Base-by-base conservation (phyloP, 2,113 vertebrate genomes). In the Aleadryas rufinucha region DNA sequence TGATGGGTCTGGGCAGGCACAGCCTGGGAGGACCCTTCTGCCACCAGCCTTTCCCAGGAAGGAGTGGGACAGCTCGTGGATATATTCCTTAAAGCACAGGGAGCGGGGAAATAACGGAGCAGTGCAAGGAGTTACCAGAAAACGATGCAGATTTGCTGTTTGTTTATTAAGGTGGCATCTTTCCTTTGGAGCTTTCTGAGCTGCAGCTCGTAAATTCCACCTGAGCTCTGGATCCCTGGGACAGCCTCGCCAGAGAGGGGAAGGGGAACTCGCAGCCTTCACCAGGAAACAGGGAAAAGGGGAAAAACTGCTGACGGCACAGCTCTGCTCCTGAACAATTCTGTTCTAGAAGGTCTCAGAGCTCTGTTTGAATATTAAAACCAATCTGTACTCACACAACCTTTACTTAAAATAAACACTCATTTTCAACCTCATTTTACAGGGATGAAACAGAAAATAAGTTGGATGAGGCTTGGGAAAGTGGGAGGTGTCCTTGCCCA, bases 121-220 rank as follows among this genome's bases (percentile, higher is more conserved):
- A 1, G 1, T 3, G 10, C 30, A 5, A 10, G 10, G 47, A 53
- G 45, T 5, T 7, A 3, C 9, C 4, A 17, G 59, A 9, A 11
- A 65, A 15, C 1, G 2, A 37, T 2, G 42, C 57, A 71, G 69
- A 11, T 56, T 47, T 70, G 41, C 65, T 28, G 17, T 10, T 57
- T 45, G 3, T 72, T 72, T 68, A n/a, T 80, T 76, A 2, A 53
- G 72, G 37, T 14, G n/a, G 49, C 11, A 9, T 19, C 26, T 69
- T 72, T 61, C 37, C 76, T 72, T 31, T 33, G 85, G 41, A 60
- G 28, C 53, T 52, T 7, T 11, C 13, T 45, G 30, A 14, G 35
- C 37, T 65, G 26, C 85, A 65, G 66, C 33, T 90, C 31, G 2
- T 16, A 5, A 72, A 53, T 76, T 54, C 45, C 41, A 37, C 18